Percentiles rank a stretch among this genome's conserved stretches.
Conservation (phyloP, 1,140 invertebrate species). For the Ganaspis sp. region DNA sequence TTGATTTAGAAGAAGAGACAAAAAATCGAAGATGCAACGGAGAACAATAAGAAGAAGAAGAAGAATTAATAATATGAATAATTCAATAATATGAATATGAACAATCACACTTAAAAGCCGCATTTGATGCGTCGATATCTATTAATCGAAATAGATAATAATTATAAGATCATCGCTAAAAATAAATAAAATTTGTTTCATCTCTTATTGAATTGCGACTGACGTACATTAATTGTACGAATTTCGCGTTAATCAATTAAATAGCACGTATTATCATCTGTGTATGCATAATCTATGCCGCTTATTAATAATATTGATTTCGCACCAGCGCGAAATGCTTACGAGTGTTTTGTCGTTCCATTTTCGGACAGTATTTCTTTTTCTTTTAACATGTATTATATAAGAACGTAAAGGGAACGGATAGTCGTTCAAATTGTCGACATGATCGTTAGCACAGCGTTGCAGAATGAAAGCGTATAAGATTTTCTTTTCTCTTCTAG, state of each 20-base stretch:
- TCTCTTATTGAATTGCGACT: constrained; percentile 49
- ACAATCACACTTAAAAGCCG: constrained; percentile 19
- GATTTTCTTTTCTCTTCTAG: constrained; percentile 44
- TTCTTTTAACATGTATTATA: background rate
- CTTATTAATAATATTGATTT: constrained; percentile 57
- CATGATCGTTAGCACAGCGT: constrained; percentile 65
- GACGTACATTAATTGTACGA: constrained; percentile 29
- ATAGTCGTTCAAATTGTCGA: constrained; percentile 48
- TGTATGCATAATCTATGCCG: constrained; percentile 46
- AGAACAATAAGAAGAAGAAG: background rate
- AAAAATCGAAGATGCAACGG: constrained; percentile 38
- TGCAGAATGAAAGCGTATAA: constrained; percentile 66
- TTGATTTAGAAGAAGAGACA: constrained; percentile 62
- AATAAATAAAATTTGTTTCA: constrained; percentile 69
- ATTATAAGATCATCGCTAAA: constrained; percentile 64
- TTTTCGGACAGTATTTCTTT: constrained; percentile 39
- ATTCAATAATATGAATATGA: constrained; percentile 31
- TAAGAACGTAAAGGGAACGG: constrained; percentile 42
- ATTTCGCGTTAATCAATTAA: constrained; percentile 54
- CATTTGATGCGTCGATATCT: constrained; percentile 13
- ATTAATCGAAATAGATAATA: constrained; percentile 63
- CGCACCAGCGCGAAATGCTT: constrained; percentile 72
- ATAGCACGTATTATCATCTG: constrained; percentile 62
- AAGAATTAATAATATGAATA: background rate
- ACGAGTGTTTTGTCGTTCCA: constrained; percentile 41